Conservation (phyloP, 2,113 vertebrate genomes). For the Tyto alba region DNA sequence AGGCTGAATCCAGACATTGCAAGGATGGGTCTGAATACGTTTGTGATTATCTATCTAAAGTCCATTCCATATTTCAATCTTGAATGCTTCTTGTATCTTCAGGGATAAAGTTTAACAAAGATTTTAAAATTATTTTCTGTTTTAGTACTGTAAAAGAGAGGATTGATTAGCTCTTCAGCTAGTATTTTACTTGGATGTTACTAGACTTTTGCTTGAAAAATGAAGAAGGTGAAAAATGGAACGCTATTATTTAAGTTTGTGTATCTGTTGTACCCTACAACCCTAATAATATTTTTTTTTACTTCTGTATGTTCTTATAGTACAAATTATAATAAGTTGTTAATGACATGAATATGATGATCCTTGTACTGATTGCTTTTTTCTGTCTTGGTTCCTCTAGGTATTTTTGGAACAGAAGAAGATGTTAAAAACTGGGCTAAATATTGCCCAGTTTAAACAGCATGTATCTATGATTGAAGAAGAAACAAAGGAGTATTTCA, state of each 20-base stretch:
- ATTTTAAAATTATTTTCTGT: background rate
- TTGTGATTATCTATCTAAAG: background rate
- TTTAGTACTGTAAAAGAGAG: background rate
- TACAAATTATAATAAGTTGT: background rate
- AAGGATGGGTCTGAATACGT: background rate
- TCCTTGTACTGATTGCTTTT: background rate
- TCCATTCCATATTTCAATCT: background rate
- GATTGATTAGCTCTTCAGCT: background rate
- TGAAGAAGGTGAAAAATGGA: background rate
- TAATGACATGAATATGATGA: background rate
- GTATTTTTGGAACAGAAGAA: conserved; percentile 98
- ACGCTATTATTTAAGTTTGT: background rate
- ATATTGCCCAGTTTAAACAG: conserved; percentile 86
- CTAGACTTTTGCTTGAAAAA: background rate
- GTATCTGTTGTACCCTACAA: background rate
- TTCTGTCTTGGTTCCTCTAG: conserved; percentile 59
- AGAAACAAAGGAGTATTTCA: conserved; percentile 90
- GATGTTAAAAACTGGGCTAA: conserved; percentile 94
- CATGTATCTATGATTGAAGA: conserved; percentile 88
- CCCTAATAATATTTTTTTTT: background rate
- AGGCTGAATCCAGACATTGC: background rate
- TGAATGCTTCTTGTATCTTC: background rate
- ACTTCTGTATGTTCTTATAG: background rate
- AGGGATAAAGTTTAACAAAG: background rate
- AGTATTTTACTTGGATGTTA: background rate